A percentile compares a stretch with the other conserved stretches of the same genome.
Evolutionary conservation across 2,113 vertebrate genomes (phyloP).

Genomic region (Oncorhynchus nerka): DNA sequence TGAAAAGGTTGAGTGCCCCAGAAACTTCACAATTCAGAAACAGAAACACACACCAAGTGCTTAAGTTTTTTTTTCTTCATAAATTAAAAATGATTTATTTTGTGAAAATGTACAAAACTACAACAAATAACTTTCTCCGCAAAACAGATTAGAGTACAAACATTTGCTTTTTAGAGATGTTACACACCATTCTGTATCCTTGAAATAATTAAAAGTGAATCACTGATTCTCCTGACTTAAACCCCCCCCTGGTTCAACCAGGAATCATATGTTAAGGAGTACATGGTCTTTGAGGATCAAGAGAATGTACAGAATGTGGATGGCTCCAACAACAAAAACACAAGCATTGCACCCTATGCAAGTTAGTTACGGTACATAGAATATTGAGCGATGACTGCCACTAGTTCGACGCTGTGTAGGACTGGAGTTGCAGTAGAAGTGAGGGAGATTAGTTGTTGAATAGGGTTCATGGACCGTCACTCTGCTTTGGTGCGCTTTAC

Average conservation of each 20-base stretch:
- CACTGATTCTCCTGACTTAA: neutral
- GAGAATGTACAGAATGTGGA: neutral
- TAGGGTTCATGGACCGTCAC: slow-evolving; percentile 28
- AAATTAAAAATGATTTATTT: slow-evolving; percentile 7
- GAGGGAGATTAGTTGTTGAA: neutral
- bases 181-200: neutral
- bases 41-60: neutral
- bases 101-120: neutral
- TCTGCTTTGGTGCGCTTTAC: slow-evolving; percentile 68
- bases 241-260: neutral
- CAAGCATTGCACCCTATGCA: neutral
- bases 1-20: neutral
- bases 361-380: neutral
- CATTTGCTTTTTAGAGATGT: slow-evolving; percentile 1
- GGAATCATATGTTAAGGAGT: neutral
- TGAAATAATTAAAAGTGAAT: neutral
- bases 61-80: neutral
- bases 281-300: neutral
- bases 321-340: neutral
- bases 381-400: neutral
- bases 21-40: neutral
- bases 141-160: slow-evolving; percentile 2
- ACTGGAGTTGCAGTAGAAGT: neutral
- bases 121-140: neutral
- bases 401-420: neutral